Conservation (phyloP, 2,113 vertebrate species). For the Rhinoderma darwinii region DNA sequence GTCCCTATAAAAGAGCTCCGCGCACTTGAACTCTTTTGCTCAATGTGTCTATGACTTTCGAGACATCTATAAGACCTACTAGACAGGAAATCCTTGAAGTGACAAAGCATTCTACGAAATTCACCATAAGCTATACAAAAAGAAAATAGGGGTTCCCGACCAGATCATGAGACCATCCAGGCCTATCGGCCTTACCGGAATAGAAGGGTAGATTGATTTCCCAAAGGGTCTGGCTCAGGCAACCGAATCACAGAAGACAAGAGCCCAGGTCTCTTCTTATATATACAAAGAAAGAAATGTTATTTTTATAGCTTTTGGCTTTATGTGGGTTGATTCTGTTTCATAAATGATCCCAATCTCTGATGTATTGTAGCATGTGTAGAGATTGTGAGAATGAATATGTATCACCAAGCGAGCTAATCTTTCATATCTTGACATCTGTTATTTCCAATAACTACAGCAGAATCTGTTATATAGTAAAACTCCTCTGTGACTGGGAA, state of each 20-base stretch:
- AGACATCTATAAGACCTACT: too few species aligned
- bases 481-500: neutral
- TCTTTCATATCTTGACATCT: conserved; percentile 38
- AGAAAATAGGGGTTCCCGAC: neutral
- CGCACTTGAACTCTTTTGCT: too few species aligned
- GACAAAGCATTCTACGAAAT: neutral
- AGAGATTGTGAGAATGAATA: conserved; percentile 30
- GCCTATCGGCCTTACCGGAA: neutral
- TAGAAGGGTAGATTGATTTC: neutral
- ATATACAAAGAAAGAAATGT: conserved; percentile 1
- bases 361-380: conserved; percentile 16
- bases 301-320: neutral
- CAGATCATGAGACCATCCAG: neutral
- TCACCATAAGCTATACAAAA: neutral
- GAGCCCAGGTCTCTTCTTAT: neutral
- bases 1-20: too few species aligned
- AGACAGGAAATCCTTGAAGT: neutral
- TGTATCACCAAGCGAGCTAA: conserved; percentile 23
- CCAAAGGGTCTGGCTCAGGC: neutral
- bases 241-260: neutral
- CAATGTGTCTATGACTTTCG: too few species aligned
- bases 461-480: neutral
- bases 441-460: conserved; percentile 12
- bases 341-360: conserved; percentile 17
- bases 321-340: neutral